Base-by-base conservation (phyloP, 64 coral and sea anemone species). In the Pachyseris speciosa region DNA sequence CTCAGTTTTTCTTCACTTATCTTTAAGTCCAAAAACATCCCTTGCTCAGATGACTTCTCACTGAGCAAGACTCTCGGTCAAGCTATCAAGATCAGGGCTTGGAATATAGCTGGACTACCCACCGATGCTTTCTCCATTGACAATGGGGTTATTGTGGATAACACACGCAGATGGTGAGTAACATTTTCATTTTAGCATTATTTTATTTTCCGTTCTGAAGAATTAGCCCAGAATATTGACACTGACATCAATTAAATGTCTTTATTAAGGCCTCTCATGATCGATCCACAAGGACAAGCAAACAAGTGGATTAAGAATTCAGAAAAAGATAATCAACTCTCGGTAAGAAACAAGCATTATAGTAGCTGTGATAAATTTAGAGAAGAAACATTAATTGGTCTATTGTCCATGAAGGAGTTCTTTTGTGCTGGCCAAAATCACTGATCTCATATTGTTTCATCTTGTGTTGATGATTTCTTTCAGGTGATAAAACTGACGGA, bases 281-380 rank as follows among this genome's bases (percentile, higher is more conserved):
- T 99, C 32, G 97, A 99, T 65, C 97, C 97, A 9, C 97, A 99
- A 74, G 97, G 97, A 48, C 97, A 99, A 64, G 97, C 97, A 52
- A 99, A 99, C 81, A 99, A 99, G 68, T 99, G 97, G 97, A 93
- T 99, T 3, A 99, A 99, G 67, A 99, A 99, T 90, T 99, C 97
- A 42, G 97, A 99, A 69, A 99, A 99, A 64, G 97, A 99, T 31
- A 93, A 89, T 49, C 93, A 95, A n/a, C 86, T 99, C 27, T 99
- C 97, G 44, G 97, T 99, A 90, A 87, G 94, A 13, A 47, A 31
- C 30, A 12, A 5, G n/a, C 8, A 48, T 20, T 58, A 20, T 20
- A 58, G 4, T 58, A 13, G 16, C n/a, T n/a, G n/a, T n/a, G n/a
- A n/a, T n/a, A n/a, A n/a, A n/a, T n/a, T n/a, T n/a, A n/a, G n/a